Evolutionary conservation across 1,140 invertebrate species (phyloP).

Genomic region (Drosophila yakuba): DNA sequence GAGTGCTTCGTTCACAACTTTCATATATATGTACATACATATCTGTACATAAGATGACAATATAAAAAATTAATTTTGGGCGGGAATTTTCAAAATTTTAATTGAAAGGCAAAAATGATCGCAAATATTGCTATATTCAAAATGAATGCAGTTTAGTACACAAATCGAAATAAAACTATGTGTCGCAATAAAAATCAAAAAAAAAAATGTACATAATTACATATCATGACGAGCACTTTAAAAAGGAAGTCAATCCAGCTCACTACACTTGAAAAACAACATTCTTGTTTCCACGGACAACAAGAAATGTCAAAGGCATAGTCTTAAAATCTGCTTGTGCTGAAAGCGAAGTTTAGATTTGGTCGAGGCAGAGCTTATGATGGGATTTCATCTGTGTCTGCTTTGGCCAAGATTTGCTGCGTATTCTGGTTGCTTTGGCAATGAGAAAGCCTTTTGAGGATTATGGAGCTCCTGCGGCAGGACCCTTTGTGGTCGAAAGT

Average conservation of each 20-base stretch:
- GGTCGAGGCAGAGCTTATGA: slow-evolving; percentile 38
- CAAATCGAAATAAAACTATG: no score
- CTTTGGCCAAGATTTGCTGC: slow-evolving; percentile 25
- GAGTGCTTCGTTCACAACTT: slow-evolving; percentile 19
- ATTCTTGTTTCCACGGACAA: neutral
- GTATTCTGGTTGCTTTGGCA: slow-evolving; percentile 36
- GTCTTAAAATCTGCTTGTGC: neutral
- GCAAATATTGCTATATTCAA: no score
- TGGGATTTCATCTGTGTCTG: slow-evolving; percentile 45
- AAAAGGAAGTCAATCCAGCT: neutral
- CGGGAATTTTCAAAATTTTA: no score
- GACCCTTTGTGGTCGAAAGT: slow-evolving; percentile 47
- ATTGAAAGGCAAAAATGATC: no score
- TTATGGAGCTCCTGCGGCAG: slow-evolving; percentile 30
- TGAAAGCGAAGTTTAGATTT: slow-evolving; percentile 27
- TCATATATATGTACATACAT: neutral
- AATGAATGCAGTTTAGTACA: no score
- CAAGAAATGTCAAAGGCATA: neutral
- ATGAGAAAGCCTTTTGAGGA: slow-evolving; percentile 40
- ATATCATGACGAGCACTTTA: neutral
- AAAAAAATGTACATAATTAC: neutral
- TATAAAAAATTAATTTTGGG: slow-evolving; percentile 7
- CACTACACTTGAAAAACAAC: neutral
- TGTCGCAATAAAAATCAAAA: no score
- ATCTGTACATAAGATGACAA: slow-evolving; percentile 9